phyloP scores from a whole-genome alignment of 2,888 invertebrate species.

The Trissolcus brochymenae region DNA sequence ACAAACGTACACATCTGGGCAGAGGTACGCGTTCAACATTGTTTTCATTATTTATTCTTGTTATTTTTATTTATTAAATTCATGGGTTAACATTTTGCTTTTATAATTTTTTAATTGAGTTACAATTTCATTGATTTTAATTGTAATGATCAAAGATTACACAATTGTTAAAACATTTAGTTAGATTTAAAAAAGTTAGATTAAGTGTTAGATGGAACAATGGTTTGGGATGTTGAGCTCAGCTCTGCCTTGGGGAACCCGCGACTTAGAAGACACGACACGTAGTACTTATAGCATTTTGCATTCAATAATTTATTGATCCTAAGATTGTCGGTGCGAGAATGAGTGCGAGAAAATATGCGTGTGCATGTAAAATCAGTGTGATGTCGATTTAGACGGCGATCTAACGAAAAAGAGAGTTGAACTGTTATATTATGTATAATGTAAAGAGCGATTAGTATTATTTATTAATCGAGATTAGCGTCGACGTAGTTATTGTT shows the following conservation, averaged over 20 bases:
- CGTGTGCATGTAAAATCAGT: constrained; percentile 46
- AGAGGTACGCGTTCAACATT: constrained; percentile 11
- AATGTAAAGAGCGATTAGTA: constrained; percentile 64
- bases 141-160: too few relatives aligned
- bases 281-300: constrained; percentile 74
- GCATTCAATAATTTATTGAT: constrained; percentile 73
- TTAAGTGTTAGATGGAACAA: not conserved
- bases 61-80: too few relatives aligned
- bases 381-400: constrained; percentile 62
- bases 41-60: constrained; percentile 6
- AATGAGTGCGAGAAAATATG: constrained; percentile 31
- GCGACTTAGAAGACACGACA: constrained; percentile 57
- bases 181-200: not conserved
- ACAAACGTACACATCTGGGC: constrained; percentile 7
- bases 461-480: constrained; percentile 68
- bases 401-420: constrained; percentile 43
- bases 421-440: constrained; percentile 61
- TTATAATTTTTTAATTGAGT: too few relatives aligned
- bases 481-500: constrained; percentile 65
- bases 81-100: too few relatives aligned
- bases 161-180: too few relatives aligned
- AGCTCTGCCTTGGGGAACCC: not conserved
- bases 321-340: constrained; percentile 61
- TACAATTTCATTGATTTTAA: too few relatives aligned
- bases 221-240: constrained; percentile 1